A percentile compares a stretch with the other conserved stretches of the same genome.
Evolutionary conservation across 1,140 invertebrate genomes (phyloP).

Genomic region (Paracyclopina nana): DNA sequence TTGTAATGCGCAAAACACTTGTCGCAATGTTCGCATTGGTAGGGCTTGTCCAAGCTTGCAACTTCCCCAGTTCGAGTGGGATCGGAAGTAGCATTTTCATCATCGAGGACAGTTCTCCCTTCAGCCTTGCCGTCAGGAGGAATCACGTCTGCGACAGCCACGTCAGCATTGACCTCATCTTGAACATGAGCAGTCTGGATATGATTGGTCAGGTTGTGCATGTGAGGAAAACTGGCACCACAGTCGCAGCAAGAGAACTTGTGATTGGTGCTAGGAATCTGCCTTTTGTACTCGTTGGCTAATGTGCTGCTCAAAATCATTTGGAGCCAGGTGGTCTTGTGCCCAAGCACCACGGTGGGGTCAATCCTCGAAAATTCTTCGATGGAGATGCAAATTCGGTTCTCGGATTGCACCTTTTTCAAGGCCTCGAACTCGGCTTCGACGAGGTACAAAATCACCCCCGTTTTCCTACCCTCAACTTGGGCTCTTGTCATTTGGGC

Average conservation of each 20-base stretch:
- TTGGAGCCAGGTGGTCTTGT: neutral
- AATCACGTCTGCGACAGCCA: neutral
- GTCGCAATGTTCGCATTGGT: neutral
- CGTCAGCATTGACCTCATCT: too few relatives aligned
- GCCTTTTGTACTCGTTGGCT: neutral
- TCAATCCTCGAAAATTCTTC: neutral
- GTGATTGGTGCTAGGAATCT: neutral
- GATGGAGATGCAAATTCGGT: neutral
- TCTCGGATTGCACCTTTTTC: neutral
- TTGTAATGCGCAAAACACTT: neutral
- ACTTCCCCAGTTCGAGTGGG: too few relatives aligned
- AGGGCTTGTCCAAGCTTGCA: neutral
- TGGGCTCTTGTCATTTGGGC: neutral
- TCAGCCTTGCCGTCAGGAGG: neutral
- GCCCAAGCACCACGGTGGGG: neutral
- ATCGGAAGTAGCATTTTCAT: too few relatives aligned
- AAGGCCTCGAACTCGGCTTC: neutral
- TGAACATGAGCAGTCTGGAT: neutral
- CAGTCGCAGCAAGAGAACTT: neutral
- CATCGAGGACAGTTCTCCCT: neutral
- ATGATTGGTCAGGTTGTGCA: neutral
- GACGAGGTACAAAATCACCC: neutral
- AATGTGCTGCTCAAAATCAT: neutral
- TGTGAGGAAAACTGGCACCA: neutral
- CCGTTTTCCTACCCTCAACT: too few relatives aligned